Evolutionary conservation across 2,113 vertebrate species (phyloP), one percentile per base, ranked within the genome.

Genomic region (Eupsittula cactorum): DNA sequence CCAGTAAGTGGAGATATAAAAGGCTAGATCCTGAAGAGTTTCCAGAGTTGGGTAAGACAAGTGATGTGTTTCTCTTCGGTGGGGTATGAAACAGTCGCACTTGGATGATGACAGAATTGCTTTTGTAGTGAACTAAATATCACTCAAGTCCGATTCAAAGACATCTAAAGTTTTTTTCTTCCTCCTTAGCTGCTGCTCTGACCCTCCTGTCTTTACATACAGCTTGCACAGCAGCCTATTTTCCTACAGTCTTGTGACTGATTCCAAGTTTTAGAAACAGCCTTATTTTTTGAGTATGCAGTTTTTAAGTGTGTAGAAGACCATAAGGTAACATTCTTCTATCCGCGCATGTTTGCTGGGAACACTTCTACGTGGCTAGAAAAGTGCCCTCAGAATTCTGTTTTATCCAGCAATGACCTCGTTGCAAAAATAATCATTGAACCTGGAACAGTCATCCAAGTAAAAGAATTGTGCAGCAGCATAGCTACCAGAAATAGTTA

Each of bases 301-400:
- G 24, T 50, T 84, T 53, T 41, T 33, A 15, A 29, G 44, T 41
- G 7, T 11, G 13, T 33, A 41, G 44, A 77, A 52, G 16, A 39
- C 17, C 31, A 4, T 6, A 11, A 87, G 39, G 57, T 24, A 10
- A 13, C 17, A 3, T 44, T 81, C 24, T 69, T 17, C 21, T 24
- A 4, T 24, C 9, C 1, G 7, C 21, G 10, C 25, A 13, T 42
- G 52, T 63, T 59, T 68, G 5, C 52, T 59, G 59, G 17, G 35
- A 50, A 0, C 9, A 1, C 49, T 18, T n/a, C 33, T 3, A 2
- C 2, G 0, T 11, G 39, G 39, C 23, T 59, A 19, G 59, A 42
- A 37, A 16, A 27, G 35, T 6, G 17, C 39, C 53, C 67, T 39
- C 60, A 21, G 37, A 33, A 19, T 59, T 27, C 23, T 47, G 44